These are phyloP conservation scores for Anguilla obscura DNA, from an alignment of 2,797 vertebrate genomes.

Conservation along the genomic window DNA sequence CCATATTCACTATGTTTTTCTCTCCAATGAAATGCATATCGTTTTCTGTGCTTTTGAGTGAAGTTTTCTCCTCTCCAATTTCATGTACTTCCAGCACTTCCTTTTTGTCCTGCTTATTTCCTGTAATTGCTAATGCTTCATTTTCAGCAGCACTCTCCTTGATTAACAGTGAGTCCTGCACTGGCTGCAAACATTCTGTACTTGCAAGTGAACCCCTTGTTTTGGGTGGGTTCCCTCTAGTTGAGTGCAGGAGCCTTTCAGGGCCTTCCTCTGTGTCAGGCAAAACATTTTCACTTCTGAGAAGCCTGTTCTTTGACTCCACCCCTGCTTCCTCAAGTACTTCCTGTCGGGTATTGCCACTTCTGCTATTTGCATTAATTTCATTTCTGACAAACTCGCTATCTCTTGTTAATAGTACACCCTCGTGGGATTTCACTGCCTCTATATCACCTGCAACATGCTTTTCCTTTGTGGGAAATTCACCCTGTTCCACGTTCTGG, in stretches of 20 bases:
- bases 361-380: conserved; percentile 40
- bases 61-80: neutral
- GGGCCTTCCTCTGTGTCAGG: conserved; percentile 60
- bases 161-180: conserved; percentile 48
- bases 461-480: neutral
- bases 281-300: conserved; percentile 57
- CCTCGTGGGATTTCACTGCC: conserved; percentile 54
- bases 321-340: no score
- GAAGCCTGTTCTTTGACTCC: neutral
- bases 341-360: neutral
- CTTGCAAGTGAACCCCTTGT: conserved; percentile 65
- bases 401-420: conserved; percentile 2
- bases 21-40: conserved; percentile 36
- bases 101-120: conserved; percentile 44
- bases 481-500: neutral
- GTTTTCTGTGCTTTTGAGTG: conserved; percentile 29
- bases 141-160: conserved; percentile 53
- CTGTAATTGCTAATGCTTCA: conserved; percentile 47
- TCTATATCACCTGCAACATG: conserved; percentile 56
- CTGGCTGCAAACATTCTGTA: conserved; percentile 56
- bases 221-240: conserved; percentile 67
- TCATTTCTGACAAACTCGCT: conserved; percentile 48
- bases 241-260: conserved; percentile 65
- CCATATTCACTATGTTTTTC: conserved; percentile 9
- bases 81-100: conserved; percentile 25